Base-by-base conservation (phyloP, 2,113 vertebrate species). In the Sterrhoptilus dennistouni region DNA sequence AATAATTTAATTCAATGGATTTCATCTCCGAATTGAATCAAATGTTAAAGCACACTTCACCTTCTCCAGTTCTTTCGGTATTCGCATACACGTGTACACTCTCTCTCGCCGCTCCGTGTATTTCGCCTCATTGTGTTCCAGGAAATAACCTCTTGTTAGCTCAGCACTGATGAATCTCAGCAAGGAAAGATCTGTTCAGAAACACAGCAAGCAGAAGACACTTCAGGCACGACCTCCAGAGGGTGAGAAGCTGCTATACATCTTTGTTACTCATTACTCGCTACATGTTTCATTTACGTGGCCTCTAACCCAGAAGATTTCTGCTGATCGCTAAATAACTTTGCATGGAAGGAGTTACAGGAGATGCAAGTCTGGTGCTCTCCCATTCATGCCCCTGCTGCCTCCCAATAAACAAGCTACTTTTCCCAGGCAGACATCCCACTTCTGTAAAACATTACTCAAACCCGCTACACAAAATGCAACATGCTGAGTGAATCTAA, bases 41-140 rank as follows among this genome's bases (percentile, higher is more conserved):
- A n/a, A 54, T 28, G 20, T 77, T 76, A 47, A 66, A 72, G 23
- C 42, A 68, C 78, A 97, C 83, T 53, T 88, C 96, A 99, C 99
- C 99, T 99, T 99, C 96, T 99, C 99, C 97, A 99, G 94, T 95
- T 99, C 99, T 97, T 99, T 98, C 57, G 99, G 99, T 97, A 99
- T 99, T 78, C 99, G 98, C 99, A 99, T 98, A 97, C 99, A 99
- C 1, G 99, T 99, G 98, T 99, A 99, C 6, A 99, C 99, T 86
- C 98, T 98, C 96, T 99, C 99, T 90, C 99, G 98, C 89, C 99
- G 97, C 96, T 99, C 99, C 3, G 98, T 99, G 94, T 99, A 99
- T 96, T 99, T 99, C 88, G 99, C 99, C 96, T 99, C 99, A 95
- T 99, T 99, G 98, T 99, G 99, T 93, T 99, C 99, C 95, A 99